Evolutionary conservation across 92 coral and sea anemone genomes (phyloP).

Genomic region (Phenganax subtilis): DNA sequence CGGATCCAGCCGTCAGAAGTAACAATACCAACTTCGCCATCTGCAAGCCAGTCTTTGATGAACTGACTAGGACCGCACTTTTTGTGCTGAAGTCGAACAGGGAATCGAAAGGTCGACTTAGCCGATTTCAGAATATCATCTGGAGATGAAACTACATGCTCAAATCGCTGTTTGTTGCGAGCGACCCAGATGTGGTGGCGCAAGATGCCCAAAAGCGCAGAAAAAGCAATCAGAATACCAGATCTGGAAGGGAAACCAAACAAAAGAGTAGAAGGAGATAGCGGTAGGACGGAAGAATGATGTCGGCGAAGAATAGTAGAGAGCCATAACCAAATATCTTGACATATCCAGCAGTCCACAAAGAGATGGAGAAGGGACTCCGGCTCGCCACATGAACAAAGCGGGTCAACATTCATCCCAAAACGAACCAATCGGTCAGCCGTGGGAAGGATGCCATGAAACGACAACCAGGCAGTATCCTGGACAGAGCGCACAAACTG

Average conservation of each 20-base stretch:
- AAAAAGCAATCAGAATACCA: not conserved
- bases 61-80: too few relatives aligned
- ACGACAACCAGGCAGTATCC: not conserved
- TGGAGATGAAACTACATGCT: not conserved
- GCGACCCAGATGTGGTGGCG: not conserved
- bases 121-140: too few relatives aligned
- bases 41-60: too few relatives aligned
- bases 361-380: not conserved
- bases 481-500: not conserved
- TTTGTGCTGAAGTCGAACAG: too few relatives aligned
- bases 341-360: not conserved
- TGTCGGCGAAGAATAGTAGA: too few relatives aligned
- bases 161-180: not conserved
- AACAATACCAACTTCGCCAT: too few relatives aligned
- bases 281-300: too few relatives aligned
- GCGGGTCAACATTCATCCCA: constrained; percentile 1
- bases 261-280: not conserved
- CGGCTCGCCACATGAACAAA: constrained; percentile 5
- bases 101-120: too few relatives aligned
- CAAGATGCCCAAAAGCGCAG: constrained; percentile 2
- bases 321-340: not conserved
- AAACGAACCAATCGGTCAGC: constrained; percentile 16
- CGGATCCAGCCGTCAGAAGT: too few relatives aligned
- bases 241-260: not conserved
- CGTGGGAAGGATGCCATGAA: constrained; percentile 7